A percentile compares a stretch with the other conserved stretches of the same genome.
phyloP scores from a whole-genome alignment of 2,797 vertebrate genomes.

The Epinephelus awoara region DNA sequence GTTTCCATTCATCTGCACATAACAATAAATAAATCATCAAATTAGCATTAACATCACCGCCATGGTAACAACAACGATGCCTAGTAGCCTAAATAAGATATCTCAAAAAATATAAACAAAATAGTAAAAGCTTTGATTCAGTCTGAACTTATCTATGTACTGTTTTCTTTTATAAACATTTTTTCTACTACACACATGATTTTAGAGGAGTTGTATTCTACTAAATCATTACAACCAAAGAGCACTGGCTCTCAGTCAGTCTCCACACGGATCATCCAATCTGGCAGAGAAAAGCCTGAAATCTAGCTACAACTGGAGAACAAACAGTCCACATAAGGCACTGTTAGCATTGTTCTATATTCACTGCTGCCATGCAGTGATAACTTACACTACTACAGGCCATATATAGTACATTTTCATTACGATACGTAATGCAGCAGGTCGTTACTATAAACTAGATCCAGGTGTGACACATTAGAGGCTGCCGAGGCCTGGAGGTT shows the following conservation, averaged over 20 bases:
- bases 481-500: slow-evolving; percentile 4
- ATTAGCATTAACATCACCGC: background rate
- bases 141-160: too few relatives aligned
- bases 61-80: background rate
- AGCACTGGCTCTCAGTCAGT: background rate
- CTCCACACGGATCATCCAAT: background rate
- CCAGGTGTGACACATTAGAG: slow-evolving; percentile 40
- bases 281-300: slow-evolving; percentile 2
- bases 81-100: background rate
- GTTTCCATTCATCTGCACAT: background rate
- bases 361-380: background rate
- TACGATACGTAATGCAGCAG: background rate
- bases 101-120: background rate
- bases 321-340: slow-evolving; percentile 32
- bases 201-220: background rate
- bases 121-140: too few relatives aligned
- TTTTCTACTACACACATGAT: background rate
- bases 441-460: slow-evolving; percentile 18
- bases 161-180: background rate
- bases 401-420: slow-evolving; percentile 27
- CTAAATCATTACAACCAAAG: background rate
- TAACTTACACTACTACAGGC: background rate
- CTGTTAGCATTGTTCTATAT: slow-evolving; percentile 13
- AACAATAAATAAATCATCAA: slow-evolving; percentile 1
- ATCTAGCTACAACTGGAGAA: background rate